A percentile compares a stretch with the other conserved stretches of the same genome.
phyloP scores from a whole-genome alignment of 1,140 invertebrate genomes.

The Dolichoris vasculosae region DNA sequence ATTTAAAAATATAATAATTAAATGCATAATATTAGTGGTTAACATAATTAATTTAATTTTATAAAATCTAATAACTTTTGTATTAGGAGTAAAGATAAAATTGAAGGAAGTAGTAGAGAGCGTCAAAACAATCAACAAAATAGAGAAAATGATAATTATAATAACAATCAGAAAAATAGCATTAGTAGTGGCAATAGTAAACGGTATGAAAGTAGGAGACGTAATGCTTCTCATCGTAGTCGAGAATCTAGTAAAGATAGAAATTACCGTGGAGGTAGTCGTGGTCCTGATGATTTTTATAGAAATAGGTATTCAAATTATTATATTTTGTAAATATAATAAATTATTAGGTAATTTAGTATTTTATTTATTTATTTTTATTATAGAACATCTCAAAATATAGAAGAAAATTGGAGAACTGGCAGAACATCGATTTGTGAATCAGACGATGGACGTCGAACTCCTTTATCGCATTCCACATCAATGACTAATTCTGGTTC shows the following conservation, averaged over 20 bases:
- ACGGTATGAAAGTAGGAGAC: constrained; percentile 63
- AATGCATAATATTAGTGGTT: not conserved
- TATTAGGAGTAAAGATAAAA: constrained; percentile 66
- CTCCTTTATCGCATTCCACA: constrained; percentile 58
- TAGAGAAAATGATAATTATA: constrained; percentile 69
- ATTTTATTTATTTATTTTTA: not conserved
- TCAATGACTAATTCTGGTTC: constrained; percentile 59
- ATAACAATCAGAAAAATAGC: constrained; percentile 69
- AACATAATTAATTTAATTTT: constrained; percentile 3
- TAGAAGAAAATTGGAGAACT: constrained; percentile 72
- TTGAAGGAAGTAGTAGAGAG: constrained; percentile 67
- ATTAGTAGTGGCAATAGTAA: constrained; percentile 56
- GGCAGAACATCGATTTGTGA: constrained; percentile 67
- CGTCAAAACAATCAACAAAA: constrained; percentile 72
- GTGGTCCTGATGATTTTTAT: constrained; percentile 64
- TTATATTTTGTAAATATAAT: constrained; percentile 14
- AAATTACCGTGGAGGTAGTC: constrained; percentile 63
- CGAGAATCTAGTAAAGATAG: constrained; percentile 72
- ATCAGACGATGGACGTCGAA: constrained; percentile 66
- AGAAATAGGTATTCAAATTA: constrained; percentile 61
- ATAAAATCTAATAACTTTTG: constrained; percentile 19
- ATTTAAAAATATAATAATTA: not conserved
- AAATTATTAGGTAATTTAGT: not conserved
- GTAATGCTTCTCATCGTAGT: constrained; percentile 64
- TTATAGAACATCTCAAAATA: constrained; percentile 54